Percentiles rank a stretch among this genome's conserved stretches.
Evolutionary conservation across 2,113 vertebrate genomes (phyloP).

Genomic region (Xiphophorus couchianus): DNA sequence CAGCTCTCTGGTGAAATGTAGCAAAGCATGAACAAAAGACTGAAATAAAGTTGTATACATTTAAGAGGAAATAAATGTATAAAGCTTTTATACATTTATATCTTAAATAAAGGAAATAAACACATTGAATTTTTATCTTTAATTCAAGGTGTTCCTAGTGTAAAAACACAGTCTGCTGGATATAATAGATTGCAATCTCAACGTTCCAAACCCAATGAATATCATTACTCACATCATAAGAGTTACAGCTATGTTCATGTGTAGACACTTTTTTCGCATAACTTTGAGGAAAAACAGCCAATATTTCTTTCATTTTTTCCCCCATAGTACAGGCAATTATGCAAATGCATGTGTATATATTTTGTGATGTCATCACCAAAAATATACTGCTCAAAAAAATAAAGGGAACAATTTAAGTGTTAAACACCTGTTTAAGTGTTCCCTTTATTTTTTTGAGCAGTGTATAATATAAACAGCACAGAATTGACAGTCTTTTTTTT

Average conservation of each 20-base stretch:
- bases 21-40: constrained; percentile 11
- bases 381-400: no score
- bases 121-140: constrained; percentile 1
- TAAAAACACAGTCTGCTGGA: constrained; percentile 43
- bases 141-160: constrained; percentile 52
- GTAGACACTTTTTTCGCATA: not conserved
- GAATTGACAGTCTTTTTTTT: not conserved
- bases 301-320: not conserved
- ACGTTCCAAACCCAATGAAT: constrained; percentile 56
- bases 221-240: constrained; percentile 60
- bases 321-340: not conserved
- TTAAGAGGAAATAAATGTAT: constrained; percentile 30
- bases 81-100: no score
- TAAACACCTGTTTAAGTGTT: no score
- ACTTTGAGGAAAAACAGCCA: constrained; percentile 1
- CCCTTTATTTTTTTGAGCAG: no score
- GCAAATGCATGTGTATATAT: not conserved
- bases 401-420: no score
- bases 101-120: no score
- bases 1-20: constrained; percentile 22
- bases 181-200: constrained; percentile 57
- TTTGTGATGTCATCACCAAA: not conserved
- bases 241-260: constrained; percentile 15
- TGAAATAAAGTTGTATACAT: constrained; percentile 46
- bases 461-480: not conserved